Evolutionary conservation across 2,113 vertebrate genomes (phyloP), one percentile per base, ranked within the genome.

Genomic region (Rhinolophus sinicus): DNA sequence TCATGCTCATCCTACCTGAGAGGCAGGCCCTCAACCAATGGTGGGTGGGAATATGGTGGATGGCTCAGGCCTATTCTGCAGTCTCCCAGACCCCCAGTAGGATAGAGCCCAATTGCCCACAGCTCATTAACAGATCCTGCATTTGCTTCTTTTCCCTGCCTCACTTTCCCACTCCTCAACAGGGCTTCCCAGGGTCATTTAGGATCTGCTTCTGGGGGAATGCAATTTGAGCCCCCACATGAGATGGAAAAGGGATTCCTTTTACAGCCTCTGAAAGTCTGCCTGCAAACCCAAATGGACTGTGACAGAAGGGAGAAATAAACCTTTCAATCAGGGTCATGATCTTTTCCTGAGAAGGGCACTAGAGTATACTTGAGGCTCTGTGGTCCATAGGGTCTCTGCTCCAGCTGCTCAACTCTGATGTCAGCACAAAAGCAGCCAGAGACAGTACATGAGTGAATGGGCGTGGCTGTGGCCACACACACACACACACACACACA

Each of bases 301-400:
- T 11, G 12, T 6, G 69, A 47, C 38, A 12, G 50, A 58, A 76
- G 30, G 12, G 9, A 75, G 78, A 67, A 35, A 35, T 2, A 56
- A 47, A 24, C 70, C 26, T 38, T 26, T 18, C 19, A n/a, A 83
- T 24, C 6, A 12, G 30, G 16, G 30, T 22, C 60, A 3, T 3
- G 15, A 28, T 19, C 30, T 38, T 28, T 65, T 47, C 56, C 40
- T 60, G n/a, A 26, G 54, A 62, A 22, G 77, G 47, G 9, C 15
- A 11, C 47, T 26, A 14, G 76, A 19, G 26, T 35, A n/a, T 3
- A 18, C 65, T 22, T 38, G 8, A 70, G 83, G 65, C 40, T 73
- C 26, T 38, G 64, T 0, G 1, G 12, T 47, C n/a, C 19, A 1
- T 2, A 4, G 22, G 28, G 52, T 28, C 73, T 50, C 30, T 18